Evolutionary conservation across 2,113 vertebrate species (phyloP), one percentile per base, ranked within the genome.

Genomic region (Xyrauchen texanus): DNA sequence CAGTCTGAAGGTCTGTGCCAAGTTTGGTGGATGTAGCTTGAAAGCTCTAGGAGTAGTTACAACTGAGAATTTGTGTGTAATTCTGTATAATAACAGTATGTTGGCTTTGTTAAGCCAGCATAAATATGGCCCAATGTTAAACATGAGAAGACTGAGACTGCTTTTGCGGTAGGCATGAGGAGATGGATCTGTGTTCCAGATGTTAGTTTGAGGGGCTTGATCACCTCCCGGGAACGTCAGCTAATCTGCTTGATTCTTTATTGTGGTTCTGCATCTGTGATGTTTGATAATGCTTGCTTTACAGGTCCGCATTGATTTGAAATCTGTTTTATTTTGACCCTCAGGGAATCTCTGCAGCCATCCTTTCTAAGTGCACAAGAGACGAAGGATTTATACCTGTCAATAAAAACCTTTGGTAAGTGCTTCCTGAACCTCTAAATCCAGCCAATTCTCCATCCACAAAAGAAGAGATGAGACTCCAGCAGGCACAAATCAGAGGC

Each of bases 351-450:
- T 88, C 91, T 68, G 89, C 89, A 78, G 90, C 90, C 89, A 85
- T 87, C 87, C 90, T 92, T 87, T 85, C 87, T 88, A 87, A 93
- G 79, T 90, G 90, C 84, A 89, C 86, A 8, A 51, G 63, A 90
- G 95, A 91, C 76, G 85, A 88, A 91, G 88, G 89, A 91, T 94
- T 94, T 87, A 88, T 94, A 90, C 89, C 91, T 86, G 84, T 91
- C 89, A 93, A 92, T 92, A 94, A 91, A 90, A 91, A 89, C 86
- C 90, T 94, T 87, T 92, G 90, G 87, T 90, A 92, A 93, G 89
- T 94, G 93, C 87, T 93, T 91, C 91, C 90, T 92, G 88, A 91
- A 86, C 91, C 90, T 88, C 88, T 84, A 90, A 91, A 92, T 90
- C 88, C 86, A 90, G 88, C 86, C 88, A 86, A 88, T 92, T 91